Evolutionary conservation across 2,797 vertebrate genomes (phyloP), one percentile per base, ranked within the genome.

Genomic region (Etheostoma nigrum): DNA sequence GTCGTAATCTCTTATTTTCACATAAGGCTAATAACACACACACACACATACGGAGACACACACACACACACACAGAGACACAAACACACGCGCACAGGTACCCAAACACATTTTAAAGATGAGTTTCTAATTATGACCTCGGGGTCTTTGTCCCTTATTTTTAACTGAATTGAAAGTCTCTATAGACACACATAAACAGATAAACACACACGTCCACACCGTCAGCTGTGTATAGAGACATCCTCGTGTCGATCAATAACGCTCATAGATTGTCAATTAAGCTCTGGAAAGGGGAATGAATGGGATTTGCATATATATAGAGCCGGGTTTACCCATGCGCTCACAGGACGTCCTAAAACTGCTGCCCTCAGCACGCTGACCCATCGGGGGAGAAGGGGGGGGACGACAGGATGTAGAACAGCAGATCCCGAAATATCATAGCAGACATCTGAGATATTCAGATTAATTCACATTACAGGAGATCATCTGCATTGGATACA

Each of bases 221-320:
- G 64, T 83, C 75, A 86, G 68, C 68, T 63, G 74, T 60, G 69
- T 73, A 83, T 75, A 82, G 87, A 93, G 86, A 91, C 92, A 87
- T 88, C 85, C 69, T 76, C 61, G 33, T 91, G 89, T 91, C 67
- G 90, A 94, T 95, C 94, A 92, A 94, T 94, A 94, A 65, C 71
- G 72, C 83, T 93, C 93, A 94, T 94, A 94, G 92, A 93, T 94
- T 89, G 93, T 93, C 93, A 93, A 89, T 94, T 93, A 93, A 48
- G 7, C 75, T 84, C 58, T 65, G 79, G 86, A 82, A 40, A 66
- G 86, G 83, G 74, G 83, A 91, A 92, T 90, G 90, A 92, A 89
- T 88, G 90, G 72, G 84, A 95, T 95, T 94, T 95, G 93, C 94
- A 95, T 95, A 94, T 93, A 93, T 94, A 94, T 94, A 92, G 93